Evolutionary conservation across 2,113 vertebrate species (phyloP).

Genomic region (Bostrychus sinensis): DNA sequence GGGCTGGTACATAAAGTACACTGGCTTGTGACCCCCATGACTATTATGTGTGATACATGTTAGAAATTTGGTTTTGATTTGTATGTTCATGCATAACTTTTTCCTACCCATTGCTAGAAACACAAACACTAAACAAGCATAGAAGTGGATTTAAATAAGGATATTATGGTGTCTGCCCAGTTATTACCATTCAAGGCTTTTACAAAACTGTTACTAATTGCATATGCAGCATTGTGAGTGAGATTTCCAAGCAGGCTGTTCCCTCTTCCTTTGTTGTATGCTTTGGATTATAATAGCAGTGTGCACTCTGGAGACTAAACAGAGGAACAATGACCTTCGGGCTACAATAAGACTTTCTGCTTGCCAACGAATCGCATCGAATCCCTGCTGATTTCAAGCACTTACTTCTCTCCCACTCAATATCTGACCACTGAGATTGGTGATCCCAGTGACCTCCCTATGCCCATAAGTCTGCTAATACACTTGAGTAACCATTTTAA

Average conservation of each 20-base stretch:
- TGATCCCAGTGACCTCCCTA: slow-evolving; percentile 15
- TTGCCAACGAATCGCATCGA: slow-evolving; percentile 47
- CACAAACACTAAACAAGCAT: slow-evolving; percentile 2
- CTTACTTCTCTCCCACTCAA: slow-evolving; percentile 21
- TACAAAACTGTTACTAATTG: slow-evolving; percentile 41
- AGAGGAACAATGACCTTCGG: slow-evolving; percentile 59
- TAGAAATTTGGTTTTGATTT: too few species aligned
- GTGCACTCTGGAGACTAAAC: slow-evolving; percentile 29
- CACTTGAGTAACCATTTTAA: slow-evolving; percentile 3
- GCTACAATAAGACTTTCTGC: slow-evolving; percentile 37
- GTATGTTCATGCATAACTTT: too few species aligned
- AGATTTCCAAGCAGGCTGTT: slow-evolving; percentile 15
- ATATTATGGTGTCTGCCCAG: slow-evolving; percentile 12
- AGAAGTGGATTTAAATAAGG: slow-evolving; percentile 13
- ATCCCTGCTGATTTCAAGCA: slow-evolving; percentile 9
- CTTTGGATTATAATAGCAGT: slow-evolving; percentile 49
- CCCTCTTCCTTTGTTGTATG: slow-evolving; percentile 34
- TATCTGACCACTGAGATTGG: slow-evolving; percentile 3
- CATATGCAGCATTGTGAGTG: slow-evolving; percentile 1
- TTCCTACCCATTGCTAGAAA: slow-evolving; percentile 39
- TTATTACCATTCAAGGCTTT: slow-evolving; percentile 15
- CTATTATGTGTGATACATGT: too few species aligned
- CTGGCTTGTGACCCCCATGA: too few species aligned
- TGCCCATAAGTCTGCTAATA: neutral
- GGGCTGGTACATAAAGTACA: too few species aligned